These are phyloP conservation scores for Coregonus clupeaformis DNA, from an alignment of 2,113 vertebrate genomes.

Conservation along the genomic window DNA sequence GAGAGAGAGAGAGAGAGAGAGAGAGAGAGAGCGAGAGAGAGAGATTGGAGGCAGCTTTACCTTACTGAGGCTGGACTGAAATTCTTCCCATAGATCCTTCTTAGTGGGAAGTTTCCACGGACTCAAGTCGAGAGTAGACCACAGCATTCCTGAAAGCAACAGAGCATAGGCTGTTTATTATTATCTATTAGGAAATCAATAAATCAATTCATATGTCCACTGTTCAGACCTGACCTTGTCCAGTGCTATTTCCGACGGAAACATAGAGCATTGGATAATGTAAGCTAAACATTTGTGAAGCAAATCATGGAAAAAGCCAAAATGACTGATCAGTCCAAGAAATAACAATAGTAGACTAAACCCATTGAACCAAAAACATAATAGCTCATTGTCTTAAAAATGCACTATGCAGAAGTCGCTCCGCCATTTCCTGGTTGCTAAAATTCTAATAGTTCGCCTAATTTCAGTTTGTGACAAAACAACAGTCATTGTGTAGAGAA, in stretches of 20 bases:
- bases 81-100: constrained; percentile 39
- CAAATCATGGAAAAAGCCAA: no score
- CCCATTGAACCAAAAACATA: not conserved
- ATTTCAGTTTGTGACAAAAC: no score
- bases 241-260: not conserved
- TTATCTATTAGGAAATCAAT: constrained; percentile 21
- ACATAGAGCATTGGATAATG: not conserved
- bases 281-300: not conserved
- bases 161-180: constrained; percentile 50
- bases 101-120: constrained; percentile 27
- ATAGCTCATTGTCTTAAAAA: not conserved
- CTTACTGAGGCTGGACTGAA: constrained; percentile 33
- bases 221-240: constrained; percentile 27
- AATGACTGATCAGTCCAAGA: no score
- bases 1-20: not conserved
- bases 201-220: constrained; percentile 35
- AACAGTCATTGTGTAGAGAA: no score
- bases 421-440: no score
- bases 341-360: no score
- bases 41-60: constrained; percentile 40
- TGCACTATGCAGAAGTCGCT: no score
- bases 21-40: not conserved
- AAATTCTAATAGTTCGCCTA: no score
- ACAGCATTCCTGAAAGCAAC: constrained; percentile 60
- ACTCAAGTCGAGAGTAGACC: constrained; percentile 21